Evolutionary conservation across 1,140 invertebrate species (phyloP), one percentile per base, ranked within the genome.

Genomic region (Luehdorfia chinensis): DNA sequence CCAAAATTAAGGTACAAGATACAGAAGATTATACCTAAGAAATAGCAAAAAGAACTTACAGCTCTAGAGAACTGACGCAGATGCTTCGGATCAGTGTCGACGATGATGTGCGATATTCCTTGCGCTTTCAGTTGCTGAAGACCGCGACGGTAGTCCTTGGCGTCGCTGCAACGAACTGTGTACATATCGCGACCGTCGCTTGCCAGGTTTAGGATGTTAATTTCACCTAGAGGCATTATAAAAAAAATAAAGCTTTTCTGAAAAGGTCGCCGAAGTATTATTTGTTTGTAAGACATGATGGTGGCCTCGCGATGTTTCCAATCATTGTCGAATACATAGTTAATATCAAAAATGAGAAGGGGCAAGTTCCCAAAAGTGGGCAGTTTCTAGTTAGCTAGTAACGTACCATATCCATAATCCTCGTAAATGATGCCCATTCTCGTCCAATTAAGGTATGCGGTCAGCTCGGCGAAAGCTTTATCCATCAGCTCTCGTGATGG

Each of bases 351-450:
- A n/a, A n/a, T n/a, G n/a, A n/a, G n/a, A n/a, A n/a, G n/a, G n/a
- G n/a, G n/a, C n/a, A n/a, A n/a, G n/a, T n/a, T n/a, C n/a, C n/a
- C n/a, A n/a, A n/a, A n/a, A n/a, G n/a, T n/a, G n/a, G n/a, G n/a
- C n/a, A n/a, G n/a, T n/a, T n/a, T n/a, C n/a, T n/a, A n/a, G n/a
- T n/a, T n/a, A n/a, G n/a, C n/a, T n/a, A 28, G 5, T 13, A 2
- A 23, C 60, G 59, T 46, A 83, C 76, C 76, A 46, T 72, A 68
- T 12, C 75, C 89, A 45, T 76, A 79, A 15, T 97, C 94, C 79
- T 98, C 96, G 69, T 98, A 98, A 19, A 98, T 92, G 52, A 98
- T 94, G 0, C 95, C 96, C 57, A 97, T 95, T 84, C 93, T 92
- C 4, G 95, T 96, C 96, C 96, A 98, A 75, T 97, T 97, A 18